Conservation (phyloP, 2,888 invertebrate genomes). For the Idaea aversata region DNA sequence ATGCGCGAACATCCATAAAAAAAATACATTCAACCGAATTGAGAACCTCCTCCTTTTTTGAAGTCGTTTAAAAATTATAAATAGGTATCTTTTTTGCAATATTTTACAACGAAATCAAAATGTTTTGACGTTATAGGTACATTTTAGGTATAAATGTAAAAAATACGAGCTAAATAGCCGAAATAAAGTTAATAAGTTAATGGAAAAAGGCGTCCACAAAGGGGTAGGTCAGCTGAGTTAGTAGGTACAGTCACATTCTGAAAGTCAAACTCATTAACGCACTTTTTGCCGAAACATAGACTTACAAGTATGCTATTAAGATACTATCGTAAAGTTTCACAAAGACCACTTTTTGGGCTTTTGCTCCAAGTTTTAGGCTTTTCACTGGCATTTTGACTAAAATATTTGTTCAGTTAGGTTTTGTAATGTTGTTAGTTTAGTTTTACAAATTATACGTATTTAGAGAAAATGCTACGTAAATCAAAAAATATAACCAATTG, state of each 20-base stretch:
- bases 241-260: background rate
- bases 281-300: conserved; percentile 4
- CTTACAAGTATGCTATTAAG: conserved; percentile 3
- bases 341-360: background rate
- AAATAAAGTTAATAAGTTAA: background rate
- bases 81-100: too few species aligned
- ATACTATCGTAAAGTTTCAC: background rate
- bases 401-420: background rate
- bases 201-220: background rate
- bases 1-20: too few species aligned
- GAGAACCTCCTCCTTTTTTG: too few species aligned
- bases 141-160: background rate
- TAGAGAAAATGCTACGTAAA: too few species aligned
- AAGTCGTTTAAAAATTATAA: too few species aligned
- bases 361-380: background rate
- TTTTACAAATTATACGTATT: too few species aligned
- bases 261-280: conserved; percentile 12
- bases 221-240: background rate
- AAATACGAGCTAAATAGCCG: background rate
- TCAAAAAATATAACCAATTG: too few species aligned
- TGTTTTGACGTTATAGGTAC: background rate
- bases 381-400: background rate
- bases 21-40: too few species aligned
- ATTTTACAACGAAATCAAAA: background rate
- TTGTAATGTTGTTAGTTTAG: too few species aligned